Evolutionary conservation across 2,113 vertebrate genomes (phyloP).

Genomic region (Xiphophorus hellerii): DNA sequence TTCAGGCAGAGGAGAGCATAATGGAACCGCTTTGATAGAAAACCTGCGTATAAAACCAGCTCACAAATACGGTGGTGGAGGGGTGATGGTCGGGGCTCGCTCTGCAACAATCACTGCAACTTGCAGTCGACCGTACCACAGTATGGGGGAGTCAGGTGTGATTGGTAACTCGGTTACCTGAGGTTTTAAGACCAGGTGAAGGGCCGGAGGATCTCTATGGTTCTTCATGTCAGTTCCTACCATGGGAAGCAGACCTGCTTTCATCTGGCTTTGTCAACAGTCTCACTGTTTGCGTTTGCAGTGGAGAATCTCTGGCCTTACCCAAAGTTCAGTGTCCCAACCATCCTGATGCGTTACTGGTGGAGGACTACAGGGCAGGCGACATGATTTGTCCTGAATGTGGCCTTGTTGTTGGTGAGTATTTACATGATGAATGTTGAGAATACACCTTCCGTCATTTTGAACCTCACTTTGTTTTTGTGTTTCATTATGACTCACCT

Average conservation of each 20-base stretch:
- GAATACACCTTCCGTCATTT: background rate
- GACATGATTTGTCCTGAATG: constrained; percentile 99
- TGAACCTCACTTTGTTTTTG: too few species aligned
- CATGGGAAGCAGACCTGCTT: too few species aligned
- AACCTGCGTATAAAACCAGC: background rate
- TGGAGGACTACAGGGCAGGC: constrained; percentile 98
- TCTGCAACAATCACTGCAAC: background rate
- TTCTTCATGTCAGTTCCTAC: too few species aligned
- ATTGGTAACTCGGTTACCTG: too few species aligned
- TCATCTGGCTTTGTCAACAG: background rate
- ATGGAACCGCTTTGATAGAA: too few species aligned
- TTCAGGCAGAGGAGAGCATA: too few species aligned
- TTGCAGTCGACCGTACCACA: too few species aligned
- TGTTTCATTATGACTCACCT: too few species aligned
- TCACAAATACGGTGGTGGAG: background rate
- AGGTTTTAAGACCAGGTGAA: too few species aligned
- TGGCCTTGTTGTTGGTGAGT: constrained; percentile 95
- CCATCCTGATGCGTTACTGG: constrained; percentile 94
- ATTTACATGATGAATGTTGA: background rate
- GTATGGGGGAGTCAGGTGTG: too few species aligned
- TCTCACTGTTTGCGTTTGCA: constrained; percentile 46
- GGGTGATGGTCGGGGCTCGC: background rate
- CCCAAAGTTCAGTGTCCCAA: constrained; percentile 95
- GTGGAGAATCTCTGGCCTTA: constrained; percentile 88
- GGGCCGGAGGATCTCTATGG: background rate